These are phyloP conservation scores for Phthorimaea operculella DNA, from an alignment of 1,140 invertebrate genomes.

Conservation along the genomic window DNA sequence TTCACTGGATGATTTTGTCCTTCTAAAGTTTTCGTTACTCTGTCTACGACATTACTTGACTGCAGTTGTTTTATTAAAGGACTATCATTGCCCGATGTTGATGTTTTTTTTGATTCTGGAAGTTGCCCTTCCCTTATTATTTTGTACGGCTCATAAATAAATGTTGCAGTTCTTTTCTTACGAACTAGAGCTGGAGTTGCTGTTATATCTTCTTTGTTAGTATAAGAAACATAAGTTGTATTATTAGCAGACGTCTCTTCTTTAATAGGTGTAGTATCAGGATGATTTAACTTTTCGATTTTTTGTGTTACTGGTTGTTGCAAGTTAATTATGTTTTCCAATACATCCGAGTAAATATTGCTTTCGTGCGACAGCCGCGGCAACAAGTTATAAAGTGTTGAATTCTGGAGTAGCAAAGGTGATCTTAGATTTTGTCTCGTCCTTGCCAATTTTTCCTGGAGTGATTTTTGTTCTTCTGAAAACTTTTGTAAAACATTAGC, in stretches of 20 bases:
- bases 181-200: slow-evolving; percentile 21
- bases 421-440: slow-evolving; percentile 8
- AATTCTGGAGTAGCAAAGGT: slow-evolving; percentile 9
- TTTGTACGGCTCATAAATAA: slow-evolving; percentile 63
- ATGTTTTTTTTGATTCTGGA: slow-evolving; percentile 54
- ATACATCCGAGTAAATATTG: slow-evolving; percentile 31
- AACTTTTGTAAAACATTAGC: slow-evolving; percentile 26
- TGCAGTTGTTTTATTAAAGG: slow-evolving; percentile 60
- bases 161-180: slow-evolving; percentile 48
- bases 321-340: slow-evolving; percentile 26
- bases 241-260: slow-evolving; percentile 3
- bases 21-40: slow-evolving; percentile 32
- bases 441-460: slow-evolving; percentile 13
- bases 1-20: slow-evolving; percentile 39
- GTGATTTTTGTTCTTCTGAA: slow-evolving; percentile 16
- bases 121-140: slow-evolving; percentile 53
- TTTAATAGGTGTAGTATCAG: background rate
- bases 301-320: slow-evolving; percentile 10
- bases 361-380: slow-evolving; percentile 14
- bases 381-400: slow-evolving; percentile 3
- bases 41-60: slow-evolving; percentile 47
- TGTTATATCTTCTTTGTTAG: slow-evolving; percentile 29
- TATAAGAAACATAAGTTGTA: slow-evolving; percentile 21
- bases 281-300: slow-evolving; percentile 3
- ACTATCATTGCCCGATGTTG: slow-evolving; percentile 49